Evolutionary conservation across 2,888 invertebrate genomes (phyloP).

Genomic region (Seladonia tumulorum): DNA sequence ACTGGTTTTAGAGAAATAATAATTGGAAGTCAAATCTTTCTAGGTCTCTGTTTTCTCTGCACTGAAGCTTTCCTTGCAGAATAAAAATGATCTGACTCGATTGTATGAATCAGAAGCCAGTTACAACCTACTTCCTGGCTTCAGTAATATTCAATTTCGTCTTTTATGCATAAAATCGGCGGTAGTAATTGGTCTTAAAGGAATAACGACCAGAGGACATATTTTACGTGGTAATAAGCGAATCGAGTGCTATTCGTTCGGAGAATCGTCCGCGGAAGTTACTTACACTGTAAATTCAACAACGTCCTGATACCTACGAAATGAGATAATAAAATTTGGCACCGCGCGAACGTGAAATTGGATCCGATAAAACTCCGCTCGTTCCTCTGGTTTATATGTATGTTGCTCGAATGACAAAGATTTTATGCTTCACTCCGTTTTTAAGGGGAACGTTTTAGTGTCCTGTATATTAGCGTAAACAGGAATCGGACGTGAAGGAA

Average conservation of each 20-base stretch:
- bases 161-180: neutral
- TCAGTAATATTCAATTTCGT: neutral
- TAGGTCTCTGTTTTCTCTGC: no score
- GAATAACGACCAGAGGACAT: neutral
- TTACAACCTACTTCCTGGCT: neutral
- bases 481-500: neutral
- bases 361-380: neutral
- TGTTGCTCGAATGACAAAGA: neutral
- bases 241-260: neutral
- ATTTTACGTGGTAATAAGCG: neutral
- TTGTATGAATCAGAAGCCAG: neutral
- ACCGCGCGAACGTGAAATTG: neutral
- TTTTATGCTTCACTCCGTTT: neutral
- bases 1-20: no score
- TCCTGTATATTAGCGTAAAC: neutral
- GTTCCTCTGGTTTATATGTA: neutral
- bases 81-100: neutral
- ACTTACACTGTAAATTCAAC: neutral
- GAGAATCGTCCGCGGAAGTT: neutral
- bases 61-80: neutral
- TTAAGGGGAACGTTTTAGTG: neutral
- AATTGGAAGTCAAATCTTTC: no score
- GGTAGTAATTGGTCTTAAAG: neutral
- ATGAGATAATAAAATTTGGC: neutral
- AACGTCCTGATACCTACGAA: neutral